Evolutionary conservation across 2,888 invertebrate species (phyloP).

Genomic region (Amphipyra tragopoginis): DNA sequence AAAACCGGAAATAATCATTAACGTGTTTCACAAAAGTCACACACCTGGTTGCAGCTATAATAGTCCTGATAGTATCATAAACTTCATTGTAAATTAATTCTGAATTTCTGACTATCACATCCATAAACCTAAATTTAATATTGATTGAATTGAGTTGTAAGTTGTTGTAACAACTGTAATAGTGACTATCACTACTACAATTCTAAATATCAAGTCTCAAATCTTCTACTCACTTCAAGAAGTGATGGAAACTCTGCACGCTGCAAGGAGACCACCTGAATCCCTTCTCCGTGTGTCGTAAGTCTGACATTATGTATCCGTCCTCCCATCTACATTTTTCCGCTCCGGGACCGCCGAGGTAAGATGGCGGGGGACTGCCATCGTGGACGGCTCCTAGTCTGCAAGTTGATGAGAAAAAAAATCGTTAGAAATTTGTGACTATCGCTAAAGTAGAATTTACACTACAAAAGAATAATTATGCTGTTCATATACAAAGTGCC

Average conservation of each 20-base stretch:
- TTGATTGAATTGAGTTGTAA: no score
- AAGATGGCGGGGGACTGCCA: conserved; percentile 98
- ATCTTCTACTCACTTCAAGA: conserved; percentile 94
- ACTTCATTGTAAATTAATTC: no score
- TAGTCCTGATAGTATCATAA: no score
- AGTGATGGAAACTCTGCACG: conserved; percentile 98
- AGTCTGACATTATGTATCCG: conserved; percentile 98
- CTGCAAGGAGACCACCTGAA: conserved; percentile 98
- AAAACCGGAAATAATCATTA: no score
- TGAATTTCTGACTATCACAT: background rate
- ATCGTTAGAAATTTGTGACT: conserved; percentile 98
- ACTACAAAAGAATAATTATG: no score
- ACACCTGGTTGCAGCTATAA: no score
- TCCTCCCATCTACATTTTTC: conserved; percentile 99
- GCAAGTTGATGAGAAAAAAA: conserved; percentile 12
- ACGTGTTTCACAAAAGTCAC: background rate
- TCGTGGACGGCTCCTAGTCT: conserved; percentile 99
- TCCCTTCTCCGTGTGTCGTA: conserved; percentile 97
- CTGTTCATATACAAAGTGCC: no score
- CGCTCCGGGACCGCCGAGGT: conserved; percentile 97
- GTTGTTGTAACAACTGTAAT: no score
- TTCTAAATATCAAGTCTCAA: no score
- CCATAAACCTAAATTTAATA: background rate
- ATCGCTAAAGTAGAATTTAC: no score
- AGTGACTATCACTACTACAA: no score